phyloP scores from a whole-genome alignment of 1,140 invertebrate species.

The Portunus trituberculatus region DNA sequence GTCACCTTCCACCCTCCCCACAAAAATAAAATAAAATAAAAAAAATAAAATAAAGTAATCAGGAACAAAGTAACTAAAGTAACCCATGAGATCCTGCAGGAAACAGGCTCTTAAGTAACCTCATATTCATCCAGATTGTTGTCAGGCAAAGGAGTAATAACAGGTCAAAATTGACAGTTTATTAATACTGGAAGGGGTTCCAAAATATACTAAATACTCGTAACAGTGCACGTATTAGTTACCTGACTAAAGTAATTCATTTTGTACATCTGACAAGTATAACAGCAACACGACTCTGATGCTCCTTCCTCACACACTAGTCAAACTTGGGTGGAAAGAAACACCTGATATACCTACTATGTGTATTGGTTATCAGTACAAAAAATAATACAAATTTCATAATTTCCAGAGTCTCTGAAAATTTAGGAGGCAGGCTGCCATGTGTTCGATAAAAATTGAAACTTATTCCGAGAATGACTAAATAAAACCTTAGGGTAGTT shows the following conservation, averaged over 20 bases:
- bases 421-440: conserved; percentile 60
- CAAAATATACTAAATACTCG: not conserved
- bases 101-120: too few relatives aligned
- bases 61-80: too few relatives aligned
- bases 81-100: too few relatives aligned
- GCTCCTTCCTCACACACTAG: not conserved
- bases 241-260: not conserved
- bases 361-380: conserved; percentile 68
- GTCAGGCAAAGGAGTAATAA: not conserved
- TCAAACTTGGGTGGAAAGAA: conserved; percentile 39
- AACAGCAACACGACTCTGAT: not conserved
- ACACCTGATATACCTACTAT: conserved; percentile 59
- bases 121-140: too few relatives aligned
- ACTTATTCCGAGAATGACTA: conserved; percentile 49
- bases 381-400: conserved; percentile 75
- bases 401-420: conserved; percentile 48
- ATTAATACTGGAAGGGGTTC: conserved; percentile 16
- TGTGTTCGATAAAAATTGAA: conserved; percentile 49
- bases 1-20: too few relatives aligned
- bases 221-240: not conserved
- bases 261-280: conserved; percentile 9
- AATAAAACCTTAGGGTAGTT: conserved; percentile 32
- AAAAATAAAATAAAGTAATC: too few relatives aligned
- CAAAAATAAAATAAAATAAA: too few relatives aligned
- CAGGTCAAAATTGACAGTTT: not conserved